phyloP scores from a whole-genome alignment of 2,113 vertebrate species.

The Xyrauchen texanus region DNA sequence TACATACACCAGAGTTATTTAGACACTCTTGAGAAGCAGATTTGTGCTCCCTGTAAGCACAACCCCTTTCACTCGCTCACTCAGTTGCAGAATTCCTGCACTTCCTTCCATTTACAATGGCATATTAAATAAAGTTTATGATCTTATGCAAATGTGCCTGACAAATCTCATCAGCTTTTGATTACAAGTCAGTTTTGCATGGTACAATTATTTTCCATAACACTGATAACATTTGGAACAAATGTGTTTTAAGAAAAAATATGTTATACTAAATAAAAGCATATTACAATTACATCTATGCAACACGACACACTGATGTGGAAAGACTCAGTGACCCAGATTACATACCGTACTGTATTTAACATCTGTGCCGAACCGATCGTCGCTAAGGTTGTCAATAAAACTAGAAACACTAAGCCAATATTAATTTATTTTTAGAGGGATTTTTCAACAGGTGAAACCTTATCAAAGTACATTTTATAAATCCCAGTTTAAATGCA shows the following conservation, averaged over 20 bases:
- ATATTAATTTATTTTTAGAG: not conserved
- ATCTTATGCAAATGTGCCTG: not conserved
- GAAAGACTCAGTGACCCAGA: too few relatives aligned
- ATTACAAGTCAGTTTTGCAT: too few relatives aligned
- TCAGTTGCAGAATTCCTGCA: not conserved
- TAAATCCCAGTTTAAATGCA: not conserved
- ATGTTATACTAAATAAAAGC: too few relatives aligned
- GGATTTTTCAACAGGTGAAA: conserved; percentile 8
- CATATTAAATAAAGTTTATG: conserved; percentile 10
- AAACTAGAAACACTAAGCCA: not conserved
- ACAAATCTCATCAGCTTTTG: not conserved
- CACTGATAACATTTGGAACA: too few relatives aligned
- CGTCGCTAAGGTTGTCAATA: not conserved
- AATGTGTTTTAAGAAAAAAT: too few relatives aligned
- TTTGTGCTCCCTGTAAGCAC: not conserved
- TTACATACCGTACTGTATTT: too few relatives aligned
- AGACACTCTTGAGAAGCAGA: conserved; percentile 15
- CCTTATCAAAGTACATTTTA: not conserved
- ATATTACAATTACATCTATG: too few relatives aligned
- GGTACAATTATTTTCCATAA: too few relatives aligned
- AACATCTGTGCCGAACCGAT: not conserved
- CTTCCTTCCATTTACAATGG: not conserved
- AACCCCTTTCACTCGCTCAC: not conserved
- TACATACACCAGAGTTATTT: conserved; percentile 53
- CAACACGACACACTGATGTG: too few relatives aligned